These are phyloP conservation scores for Drosophila rellima DNA, from an alignment of 2,888 invertebrate genomes.

Conservation along the genomic window DNA sequence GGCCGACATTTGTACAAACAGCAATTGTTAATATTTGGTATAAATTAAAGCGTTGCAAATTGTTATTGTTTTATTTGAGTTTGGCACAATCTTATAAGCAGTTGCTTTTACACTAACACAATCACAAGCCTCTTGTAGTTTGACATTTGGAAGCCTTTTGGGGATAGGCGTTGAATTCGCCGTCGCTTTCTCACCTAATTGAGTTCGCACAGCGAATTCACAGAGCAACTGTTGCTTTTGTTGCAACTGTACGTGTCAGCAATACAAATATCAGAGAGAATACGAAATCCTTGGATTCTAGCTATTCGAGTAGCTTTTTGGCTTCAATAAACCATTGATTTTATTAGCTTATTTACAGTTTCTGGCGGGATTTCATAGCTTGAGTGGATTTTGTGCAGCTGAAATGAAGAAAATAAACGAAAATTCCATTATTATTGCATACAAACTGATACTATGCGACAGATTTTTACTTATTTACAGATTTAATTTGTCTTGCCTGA, in stretches of 20 bases:
- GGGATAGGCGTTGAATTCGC: constrained; percentile 23
- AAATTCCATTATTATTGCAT: constrained; percentile 9
- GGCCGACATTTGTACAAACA: constrained; percentile 73
- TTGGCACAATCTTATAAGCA: constrained; percentile 30
- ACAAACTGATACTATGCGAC: not conserved
- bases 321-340: constrained; percentile 39
- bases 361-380: constrained; percentile 32
- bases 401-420: constrained; percentile 32
- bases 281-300: constrained; percentile 3
- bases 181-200: constrained; percentile 46
- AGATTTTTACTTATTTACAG: not conserved
- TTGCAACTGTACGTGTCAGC: constrained; percentile 55
- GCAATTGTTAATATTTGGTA: constrained; percentile 23
- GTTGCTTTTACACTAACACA: constrained; percentile 26
- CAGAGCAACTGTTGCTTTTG: constrained; percentile 24
- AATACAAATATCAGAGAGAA: constrained; percentile 36
- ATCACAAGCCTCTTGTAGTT: constrained; percentile 23
- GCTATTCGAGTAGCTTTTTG: constrained; percentile 19
- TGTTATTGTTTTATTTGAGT: constrained; percentile 22
- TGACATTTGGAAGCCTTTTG: constrained; percentile 46
- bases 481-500: no score
- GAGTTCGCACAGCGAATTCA: constrained; percentile 45
- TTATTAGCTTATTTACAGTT: constrained; percentile 33
- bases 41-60: constrained; percentile 12
- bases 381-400: constrained; percentile 33